Base-by-base conservation (phyloP, 1,140 invertebrate genomes). In the Zophobas atratus region DNA sequence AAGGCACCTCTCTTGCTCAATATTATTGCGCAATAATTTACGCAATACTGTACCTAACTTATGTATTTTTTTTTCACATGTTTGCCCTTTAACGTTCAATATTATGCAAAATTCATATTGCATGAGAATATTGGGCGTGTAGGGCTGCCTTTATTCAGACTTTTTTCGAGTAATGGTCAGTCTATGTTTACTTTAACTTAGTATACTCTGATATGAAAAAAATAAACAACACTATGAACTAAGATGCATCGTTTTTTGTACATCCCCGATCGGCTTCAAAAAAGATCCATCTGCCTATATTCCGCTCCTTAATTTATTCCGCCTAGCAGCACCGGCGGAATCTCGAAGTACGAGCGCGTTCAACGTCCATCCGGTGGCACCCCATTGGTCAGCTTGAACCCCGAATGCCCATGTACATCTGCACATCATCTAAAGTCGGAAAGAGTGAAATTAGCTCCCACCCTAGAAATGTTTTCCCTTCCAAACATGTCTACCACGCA, bases 111-210 rank as follows among this genome's bases (percentile, higher is more conserved):
- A 63, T 36, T 36, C 36, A 38, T 63, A 63, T 67, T 67, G 60
- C 60, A 72, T 72, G 34, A 56, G 34, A 73, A 73, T 73, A 73
- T 56, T 73, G 71, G 71, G 71, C 71, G 71, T 73, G 71, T 73
- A 73, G 71, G 71, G 71, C 49, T 73, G 71, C 71, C 71, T 73
- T 73, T 57, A 75, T 75, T 67, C 75, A 67, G 46, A 67, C 73
- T 81, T 82, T 81, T 82, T 84, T 82, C 78, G 79, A 77, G 77
- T 82, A 80, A 84, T 82, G 82, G 84, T 84, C 82, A 84, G 82
- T 84, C 82, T 83, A 81, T 82, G 78, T 83, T 82, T 78, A 77
- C 78, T 83, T 82, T 82, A 79, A 77, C 76, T 83, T 82, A 82
- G 81, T 83, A 82, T 82, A 83, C 81, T 83, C 79, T 79, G 74